Conservation (phyloP, 1,140 invertebrate species). For the Meloidogyne floridensis region DNA sequence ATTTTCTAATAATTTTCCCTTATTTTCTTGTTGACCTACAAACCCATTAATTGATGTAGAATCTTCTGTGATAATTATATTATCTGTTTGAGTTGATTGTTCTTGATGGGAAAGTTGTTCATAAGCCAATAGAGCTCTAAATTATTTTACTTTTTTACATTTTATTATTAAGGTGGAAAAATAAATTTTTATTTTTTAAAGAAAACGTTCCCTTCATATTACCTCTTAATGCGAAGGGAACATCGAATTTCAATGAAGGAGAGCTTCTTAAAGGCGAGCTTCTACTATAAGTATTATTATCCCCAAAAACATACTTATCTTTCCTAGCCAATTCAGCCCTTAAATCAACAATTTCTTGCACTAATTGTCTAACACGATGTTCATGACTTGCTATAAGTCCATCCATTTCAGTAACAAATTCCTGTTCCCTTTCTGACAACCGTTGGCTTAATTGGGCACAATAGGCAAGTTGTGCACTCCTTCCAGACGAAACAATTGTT, state of each 20-base stretch:
- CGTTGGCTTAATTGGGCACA: conserved; percentile 49
- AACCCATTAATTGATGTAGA: not conserved
- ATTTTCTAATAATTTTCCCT: not conserved
- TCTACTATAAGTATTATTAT: no score
- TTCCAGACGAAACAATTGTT: conserved; percentile 37
- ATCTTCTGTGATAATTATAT: not conserved
- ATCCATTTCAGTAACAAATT: conserved; percentile 49
- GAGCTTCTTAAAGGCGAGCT: no score
- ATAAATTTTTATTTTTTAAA: no score
- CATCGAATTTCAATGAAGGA: no score
- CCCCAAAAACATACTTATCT: not conserved
- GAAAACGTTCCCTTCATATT: no score
- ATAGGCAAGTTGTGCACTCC: conserved; percentile 29
- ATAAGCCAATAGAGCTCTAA: not conserved
- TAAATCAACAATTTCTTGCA: conserved; percentile 56
- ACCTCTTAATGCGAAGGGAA: no score
- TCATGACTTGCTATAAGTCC: conserved; percentile 55
- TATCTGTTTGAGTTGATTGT: not conserved
- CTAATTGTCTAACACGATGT: conserved; percentile 56
- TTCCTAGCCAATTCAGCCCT: conserved; percentile 11
- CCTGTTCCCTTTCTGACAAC: conserved; percentile 45
- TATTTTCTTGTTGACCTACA: not conserved
- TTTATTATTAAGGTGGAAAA: not conserved
- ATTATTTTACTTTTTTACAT: not conserved
- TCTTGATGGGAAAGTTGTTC: not conserved